Base-by-base conservation (phyloP, 2,797 vertebrate genomes). In the Myioborus melanocephalus region DNA sequence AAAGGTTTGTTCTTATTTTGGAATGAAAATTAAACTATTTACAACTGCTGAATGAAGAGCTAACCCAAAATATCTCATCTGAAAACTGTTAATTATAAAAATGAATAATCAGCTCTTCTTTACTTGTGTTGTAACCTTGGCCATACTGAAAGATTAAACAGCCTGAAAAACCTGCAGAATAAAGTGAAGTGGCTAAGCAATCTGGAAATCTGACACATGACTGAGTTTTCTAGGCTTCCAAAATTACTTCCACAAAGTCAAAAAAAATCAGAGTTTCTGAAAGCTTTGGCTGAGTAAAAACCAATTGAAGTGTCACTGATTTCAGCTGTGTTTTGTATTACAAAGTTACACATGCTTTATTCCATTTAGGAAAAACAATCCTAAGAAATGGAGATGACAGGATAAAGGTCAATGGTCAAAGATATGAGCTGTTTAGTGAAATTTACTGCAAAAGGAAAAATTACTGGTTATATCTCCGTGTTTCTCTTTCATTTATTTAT, bases 241-340 rank as follows among this genome's bases (percentile, higher is more conserved):
- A 32, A 72, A 82, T 52, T 82, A 34, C 28, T 59, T 46, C 16
- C 18, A 69, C 14, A 52, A 46, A 89, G 14, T 37, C 34, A 57
- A 73, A 66, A n/a, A 59, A 87, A 85, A 63, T 24, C 32, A 52
- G 24, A 56, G 30, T 17, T 82, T 12, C 30, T 53, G 30, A 79
- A 76, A 72, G 32, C 9, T 79, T 61, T 76, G 56, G 19, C 16
- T 76, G 52, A 44, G 61, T 96, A 95, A 96, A 95, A 59, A 34
- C 83, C 95, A 90, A 97, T 94, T 97, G 95, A 97, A 97, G 80
- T 89, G 95, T 96, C 92, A 93, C 17, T 90, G 93, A 95, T 95
- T 97, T 97, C 92, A 89, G 69, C 86, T 94, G 76, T 95, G 76
- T 94, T 97, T 95, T 93, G 39, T 93, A 87, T 91, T 95, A 70